phyloP scores from a whole-genome alignment of 2,797 vertebrate species.

The Danio tinwini region DNA sequence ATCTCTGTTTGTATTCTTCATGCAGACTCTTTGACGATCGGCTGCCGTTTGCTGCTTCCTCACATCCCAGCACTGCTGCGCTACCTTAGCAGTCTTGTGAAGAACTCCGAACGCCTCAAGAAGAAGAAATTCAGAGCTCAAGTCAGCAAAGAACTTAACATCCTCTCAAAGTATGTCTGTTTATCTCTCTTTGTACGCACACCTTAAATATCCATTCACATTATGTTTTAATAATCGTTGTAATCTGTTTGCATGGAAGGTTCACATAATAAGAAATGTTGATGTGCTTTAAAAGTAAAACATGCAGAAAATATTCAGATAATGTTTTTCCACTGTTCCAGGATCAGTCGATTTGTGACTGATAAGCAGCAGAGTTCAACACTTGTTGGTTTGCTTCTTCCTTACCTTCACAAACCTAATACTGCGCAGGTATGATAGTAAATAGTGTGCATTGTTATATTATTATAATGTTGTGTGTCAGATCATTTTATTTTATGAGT shows the following conservation, averaged over 20 bases:
- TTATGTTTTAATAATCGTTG: background rate
- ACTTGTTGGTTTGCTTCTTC: constrained; percentile 89
- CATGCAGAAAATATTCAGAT: background rate
- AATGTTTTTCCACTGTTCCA: constrained; percentile 27
- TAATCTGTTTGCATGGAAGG: background rate
- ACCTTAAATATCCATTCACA: background rate
- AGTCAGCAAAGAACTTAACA: constrained; percentile 94
- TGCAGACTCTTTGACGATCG: constrained; percentile 81
- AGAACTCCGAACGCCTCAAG: constrained; percentile 85
- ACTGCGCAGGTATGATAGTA: constrained; percentile 79
- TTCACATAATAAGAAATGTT: too few relatives aligned
- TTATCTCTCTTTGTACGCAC: background rate
- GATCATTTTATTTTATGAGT: background rate
- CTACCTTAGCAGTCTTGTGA: constrained; percentile 86
- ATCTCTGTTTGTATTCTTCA: background rate
- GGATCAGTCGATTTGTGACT: constrained; percentile 85
- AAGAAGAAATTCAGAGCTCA: constrained; percentile 89
- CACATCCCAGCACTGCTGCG: constrained; percentile 88
- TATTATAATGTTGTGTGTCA: background rate
- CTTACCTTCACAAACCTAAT: constrained; percentile 86
- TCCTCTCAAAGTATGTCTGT: constrained; percentile 92
- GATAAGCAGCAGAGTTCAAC: constrained; percentile 90
- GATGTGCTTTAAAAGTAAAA: background rate
- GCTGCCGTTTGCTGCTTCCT: constrained; percentile 86
- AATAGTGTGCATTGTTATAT: background rate